Percentiles rank a stretch among this genome's conserved stretches.
Evolutionary conservation across 2,113 vertebrate genomes (phyloP).

Genomic region (Psittacula cyanocephala): DNA sequence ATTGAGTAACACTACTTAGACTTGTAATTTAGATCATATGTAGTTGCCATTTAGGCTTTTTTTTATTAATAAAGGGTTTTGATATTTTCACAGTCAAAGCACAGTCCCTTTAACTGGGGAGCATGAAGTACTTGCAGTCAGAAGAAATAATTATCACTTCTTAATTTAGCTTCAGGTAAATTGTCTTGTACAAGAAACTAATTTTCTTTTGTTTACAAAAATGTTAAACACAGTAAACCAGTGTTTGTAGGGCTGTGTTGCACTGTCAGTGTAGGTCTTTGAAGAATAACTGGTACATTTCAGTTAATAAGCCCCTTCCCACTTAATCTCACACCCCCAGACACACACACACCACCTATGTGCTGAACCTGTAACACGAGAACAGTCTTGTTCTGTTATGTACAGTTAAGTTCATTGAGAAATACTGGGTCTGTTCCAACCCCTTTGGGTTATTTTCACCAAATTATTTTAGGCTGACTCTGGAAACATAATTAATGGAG

Average conservation of each 20-base stretch:
- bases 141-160: neutral
- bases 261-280: neutral
- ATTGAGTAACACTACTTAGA: neutral
- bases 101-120: neutral
- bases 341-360: neutral
- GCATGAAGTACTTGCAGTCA: neutral
- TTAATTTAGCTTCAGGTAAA: neutral
- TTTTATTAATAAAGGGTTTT: neutral
- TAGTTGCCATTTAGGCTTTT: neutral
- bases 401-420: neutral
- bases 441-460: neutral
- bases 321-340: neutral
- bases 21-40: neutral
- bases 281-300: neutral
- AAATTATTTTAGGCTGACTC: neutral
- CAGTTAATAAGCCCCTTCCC: neutral
- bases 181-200: neutral
- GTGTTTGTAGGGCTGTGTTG: neutral
- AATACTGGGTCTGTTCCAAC: neutral
- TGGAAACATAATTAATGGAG: neutral
- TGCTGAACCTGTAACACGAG: neutral
- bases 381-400: neutral
- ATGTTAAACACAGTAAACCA: neutral
- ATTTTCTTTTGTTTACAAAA: neutral
- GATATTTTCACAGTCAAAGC: neutral